phyloP scores from a whole-genome alignment of 2,113 vertebrate genomes.

The Tyrannus savana region DNA sequence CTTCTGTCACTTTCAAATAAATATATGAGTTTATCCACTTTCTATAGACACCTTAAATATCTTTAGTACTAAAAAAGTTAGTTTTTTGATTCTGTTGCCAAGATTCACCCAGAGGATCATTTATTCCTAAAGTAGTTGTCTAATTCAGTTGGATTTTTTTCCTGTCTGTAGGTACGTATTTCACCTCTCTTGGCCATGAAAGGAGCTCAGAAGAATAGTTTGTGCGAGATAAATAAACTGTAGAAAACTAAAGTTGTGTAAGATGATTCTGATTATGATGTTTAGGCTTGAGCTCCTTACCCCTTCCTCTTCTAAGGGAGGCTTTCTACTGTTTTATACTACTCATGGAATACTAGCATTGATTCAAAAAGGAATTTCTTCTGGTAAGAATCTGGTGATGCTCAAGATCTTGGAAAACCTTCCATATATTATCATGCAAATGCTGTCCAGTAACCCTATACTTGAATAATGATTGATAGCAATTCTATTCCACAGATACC shows the following conservation, averaged over 20 bases:
- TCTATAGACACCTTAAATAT: not conserved
- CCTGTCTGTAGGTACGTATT: not conserved
- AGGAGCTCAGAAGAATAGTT: not conserved
- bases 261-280: not conserved
- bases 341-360: not conserved
- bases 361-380: not conserved
- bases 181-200: not conserved
- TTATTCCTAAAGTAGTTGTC: not conserved
- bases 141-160: not conserved
- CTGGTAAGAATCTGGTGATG: not conserved
- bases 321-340: not conserved
- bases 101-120: not conserved
- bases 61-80: not conserved
- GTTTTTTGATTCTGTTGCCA: not conserved
- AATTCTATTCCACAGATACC: not conserved
- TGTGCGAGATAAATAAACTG: not conserved
- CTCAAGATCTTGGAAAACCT: not conserved
- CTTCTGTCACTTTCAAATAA: not conserved
- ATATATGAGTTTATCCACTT: not conserved
- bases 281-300: not conserved
- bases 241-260: not conserved
- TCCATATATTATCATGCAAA: not conserved
- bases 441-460: not conserved
- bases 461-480: not conserved
- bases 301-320: not conserved